A percentile compares a stretch with the other conserved stretches of the same genome.
These are phyloP conservation scores for Periparus ater DNA, from an alignment of 2,797 vertebrate species.

Conservation along the genomic window DNA sequence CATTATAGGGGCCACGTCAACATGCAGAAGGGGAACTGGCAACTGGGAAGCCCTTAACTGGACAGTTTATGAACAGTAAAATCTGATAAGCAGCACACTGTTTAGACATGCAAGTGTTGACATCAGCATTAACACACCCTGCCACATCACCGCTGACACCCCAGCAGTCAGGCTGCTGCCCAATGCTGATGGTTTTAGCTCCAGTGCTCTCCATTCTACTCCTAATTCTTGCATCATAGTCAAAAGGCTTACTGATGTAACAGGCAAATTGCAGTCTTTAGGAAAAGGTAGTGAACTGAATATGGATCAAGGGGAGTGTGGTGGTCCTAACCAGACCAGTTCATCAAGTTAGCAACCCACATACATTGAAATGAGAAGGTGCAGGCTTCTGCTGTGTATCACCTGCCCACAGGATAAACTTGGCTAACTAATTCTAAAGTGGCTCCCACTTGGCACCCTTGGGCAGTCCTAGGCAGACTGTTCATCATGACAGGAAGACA, in stretches of 20 bases:
- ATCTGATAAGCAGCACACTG: background rate
- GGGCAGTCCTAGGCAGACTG: background rate
- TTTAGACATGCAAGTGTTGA: background rate
- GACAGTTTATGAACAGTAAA: background rate
- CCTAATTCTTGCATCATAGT: background rate
- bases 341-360: rapidly evolving
- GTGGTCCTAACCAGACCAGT: background rate
- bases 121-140: background rate
- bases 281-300: background rate
- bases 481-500: background rate
- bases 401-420: background rate
- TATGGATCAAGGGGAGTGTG: background rate
- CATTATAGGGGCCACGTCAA: background rate
- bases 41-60: background rate
- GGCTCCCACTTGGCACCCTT: background rate
- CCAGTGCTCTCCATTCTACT: background rate
- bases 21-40: background rate
- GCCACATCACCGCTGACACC: rapidly evolving
- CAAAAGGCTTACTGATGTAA: background rate
- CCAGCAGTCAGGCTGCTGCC: background rate
- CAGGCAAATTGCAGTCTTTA: background rate
- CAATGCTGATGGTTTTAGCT: background rate
- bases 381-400: background rate
- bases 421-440: background rate
- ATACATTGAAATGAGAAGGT: background rate